phyloP scores from a whole-genome alignment of 64 coral and sea anemone species.

The Montipora efflorescens region DNA sequence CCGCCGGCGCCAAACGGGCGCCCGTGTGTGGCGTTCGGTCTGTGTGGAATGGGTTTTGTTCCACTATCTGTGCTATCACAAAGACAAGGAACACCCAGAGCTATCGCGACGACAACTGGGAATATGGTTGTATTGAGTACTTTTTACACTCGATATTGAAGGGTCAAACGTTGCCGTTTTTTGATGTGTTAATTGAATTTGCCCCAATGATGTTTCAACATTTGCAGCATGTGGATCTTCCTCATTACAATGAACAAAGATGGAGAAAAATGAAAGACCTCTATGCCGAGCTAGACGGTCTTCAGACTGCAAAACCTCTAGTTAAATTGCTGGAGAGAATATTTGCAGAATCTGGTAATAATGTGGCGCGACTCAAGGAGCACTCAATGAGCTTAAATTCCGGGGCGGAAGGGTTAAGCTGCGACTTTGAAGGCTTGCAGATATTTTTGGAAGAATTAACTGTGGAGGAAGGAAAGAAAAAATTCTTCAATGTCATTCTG shows the following conservation, averaged over 20 bases:
- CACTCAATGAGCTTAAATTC: background rate
- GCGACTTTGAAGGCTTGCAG: constrained; percentile 71
- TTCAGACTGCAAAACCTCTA: constrained; percentile 1
- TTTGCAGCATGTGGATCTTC: constrained; percentile 33
- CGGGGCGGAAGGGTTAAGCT: background rate
- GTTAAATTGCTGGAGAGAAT: constrained; percentile 53
- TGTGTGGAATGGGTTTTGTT: too few relatives aligned
- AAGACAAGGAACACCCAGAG: too few relatives aligned
- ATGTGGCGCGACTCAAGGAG: constrained; percentile 12
- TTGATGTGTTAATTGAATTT: background rate
- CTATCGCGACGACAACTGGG: background rate
- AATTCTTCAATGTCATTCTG: constrained; percentile 62
- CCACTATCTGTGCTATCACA: background rate
- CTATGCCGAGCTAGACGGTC: background rate
- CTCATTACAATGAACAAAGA: constrained; percentile 15
- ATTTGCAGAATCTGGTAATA: constrained; percentile 64
- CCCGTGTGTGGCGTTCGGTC: too few relatives aligned
- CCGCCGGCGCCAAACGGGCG: too few relatives aligned
- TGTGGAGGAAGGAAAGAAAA: constrained; percentile 32
- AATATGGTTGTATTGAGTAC: background rate
- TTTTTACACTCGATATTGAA: background rate
- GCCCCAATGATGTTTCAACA: background rate
- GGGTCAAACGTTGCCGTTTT: background rate
- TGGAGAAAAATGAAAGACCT: constrained; percentile 56
- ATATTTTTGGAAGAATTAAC: constrained; percentile 74